A percentile compares a stretch with the other conserved stretches of the same genome.
Conservation (phyloP, 2,888 invertebrate genomes). For the Eupithecia abbreviata region DNA sequence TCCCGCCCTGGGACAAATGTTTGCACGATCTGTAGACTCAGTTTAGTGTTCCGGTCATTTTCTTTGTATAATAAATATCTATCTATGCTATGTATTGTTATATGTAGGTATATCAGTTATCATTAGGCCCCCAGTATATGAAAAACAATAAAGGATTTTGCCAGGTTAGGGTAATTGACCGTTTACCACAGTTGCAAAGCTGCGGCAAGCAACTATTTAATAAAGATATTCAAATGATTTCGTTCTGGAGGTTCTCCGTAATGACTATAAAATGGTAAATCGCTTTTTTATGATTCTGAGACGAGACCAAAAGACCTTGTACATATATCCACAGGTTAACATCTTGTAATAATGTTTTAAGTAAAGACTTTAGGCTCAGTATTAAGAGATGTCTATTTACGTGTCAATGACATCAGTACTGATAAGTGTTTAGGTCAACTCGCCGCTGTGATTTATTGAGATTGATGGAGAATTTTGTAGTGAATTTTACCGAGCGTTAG, state of each 20-base stretch:
- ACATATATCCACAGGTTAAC: constrained; percentile 26
- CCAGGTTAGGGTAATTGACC: too few species aligned
- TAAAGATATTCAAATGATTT: background rate
- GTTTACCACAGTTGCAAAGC: background rate
- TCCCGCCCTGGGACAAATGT: too few species aligned
- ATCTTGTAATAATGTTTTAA: constrained; percentile 44
- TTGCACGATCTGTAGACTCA: too few species aligned
- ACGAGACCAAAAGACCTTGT: constrained; percentile 21
- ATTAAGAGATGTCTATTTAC: constrained; percentile 22
- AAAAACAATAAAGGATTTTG: too few species aligned
- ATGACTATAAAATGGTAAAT: background rate
- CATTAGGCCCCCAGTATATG: too few species aligned
- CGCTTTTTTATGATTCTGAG: background rate
- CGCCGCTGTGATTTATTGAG: constrained; percentile 4
- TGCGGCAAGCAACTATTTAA: background rate
- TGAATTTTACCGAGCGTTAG: background rate
- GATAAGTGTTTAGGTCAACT: background rate
- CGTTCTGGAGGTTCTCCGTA: background rate
- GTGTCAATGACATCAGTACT: constrained; percentile 34
- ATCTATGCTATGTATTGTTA: too few species aligned
- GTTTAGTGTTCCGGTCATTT: too few species aligned
- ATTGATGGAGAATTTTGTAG: background rate
- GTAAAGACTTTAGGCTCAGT: constrained; percentile 46
- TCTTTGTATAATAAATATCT: too few species aligned
- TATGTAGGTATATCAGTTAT: too few species aligned